A percentile compares a stretch with the other conserved stretches of the same genome.
Evolutionary conservation across 1,140 invertebrate genomes (phyloP).

Genomic region (Myzus persicae): DNA sequence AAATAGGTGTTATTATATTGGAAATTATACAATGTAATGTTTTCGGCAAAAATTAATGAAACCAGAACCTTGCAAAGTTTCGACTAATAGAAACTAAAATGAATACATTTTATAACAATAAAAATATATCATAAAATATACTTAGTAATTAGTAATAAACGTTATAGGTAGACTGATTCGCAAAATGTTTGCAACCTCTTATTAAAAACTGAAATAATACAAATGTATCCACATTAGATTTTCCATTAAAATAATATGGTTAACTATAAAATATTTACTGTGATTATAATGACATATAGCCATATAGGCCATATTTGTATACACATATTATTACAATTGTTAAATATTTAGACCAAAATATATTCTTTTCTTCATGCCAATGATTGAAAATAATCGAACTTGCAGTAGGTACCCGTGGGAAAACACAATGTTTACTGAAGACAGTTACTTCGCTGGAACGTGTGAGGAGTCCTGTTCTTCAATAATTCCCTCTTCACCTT

Average conservation of each 20-base stretch:
- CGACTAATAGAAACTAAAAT: background rate
- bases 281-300: background rate
- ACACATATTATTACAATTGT: background rate
- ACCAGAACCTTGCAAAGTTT: background rate
- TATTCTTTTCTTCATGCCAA: background rate
- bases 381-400: background rate
- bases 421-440: background rate
- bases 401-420: background rate
- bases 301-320: background rate
- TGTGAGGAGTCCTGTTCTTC: background rate
- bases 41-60: background rate
- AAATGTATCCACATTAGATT: no score
- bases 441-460: background rate
- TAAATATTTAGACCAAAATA: background rate
- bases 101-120: background rate
- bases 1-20: no score
- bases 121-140: background rate
- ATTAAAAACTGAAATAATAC: no score
- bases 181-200: no score
- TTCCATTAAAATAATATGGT: background rate
- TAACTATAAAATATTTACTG: background rate
- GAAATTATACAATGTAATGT: background rate
- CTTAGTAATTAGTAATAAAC: no score
- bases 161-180: background rate
- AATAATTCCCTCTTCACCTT: background rate